Evolutionary conservation across 2,888 invertebrate species (phyloP), one percentile per base, ranked within the genome.

Genomic region (Schizaphis graminum): DNA sequence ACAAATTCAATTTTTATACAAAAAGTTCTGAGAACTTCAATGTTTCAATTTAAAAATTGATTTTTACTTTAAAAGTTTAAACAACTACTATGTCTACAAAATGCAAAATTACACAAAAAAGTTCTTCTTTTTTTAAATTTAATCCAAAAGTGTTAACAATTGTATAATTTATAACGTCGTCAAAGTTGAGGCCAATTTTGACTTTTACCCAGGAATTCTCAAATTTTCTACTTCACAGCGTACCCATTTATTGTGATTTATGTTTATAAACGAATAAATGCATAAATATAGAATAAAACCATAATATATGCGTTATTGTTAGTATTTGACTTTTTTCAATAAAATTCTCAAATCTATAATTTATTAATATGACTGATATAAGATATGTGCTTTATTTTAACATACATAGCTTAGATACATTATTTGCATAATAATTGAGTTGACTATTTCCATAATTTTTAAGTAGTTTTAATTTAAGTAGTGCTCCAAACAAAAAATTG

Each of bases 81-180:
- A 35, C 57, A 86, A 90, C 61, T 47, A 67, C 61, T 90, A 47
- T 53, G 35, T 26, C 44, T 47, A 47, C 21, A 86, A 57, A 61
- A 91, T 24, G 56, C 56, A 24, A 86, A 86, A 91, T n/a, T 21
- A 91, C 56, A 57, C 77, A 77, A 91, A 77, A n/a, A 11, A 77
- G 41, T 41, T 41, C 88, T 77, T 53, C 13, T 35, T 41, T 57
- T 57, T 89, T 24, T 86, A 61, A 86, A 86, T 92, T 61, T 47
- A 92, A 86, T 92, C 57, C n/a, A 92, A 92, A 92, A 91, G 86
- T 86, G 44, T 92, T 92, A 61, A 92, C 57, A 92, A 92, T 86
- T 57, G 26, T 16, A 61, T 61, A 86, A 92, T 92, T 92, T 86
- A 86, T 92, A 92, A 47, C 47, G 35, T 86, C 47, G 91, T 92